Evolutionary conservation across 2,888 invertebrate genomes (phyloP).

Genomic region (Chloroclystis v-ata): DNA sequence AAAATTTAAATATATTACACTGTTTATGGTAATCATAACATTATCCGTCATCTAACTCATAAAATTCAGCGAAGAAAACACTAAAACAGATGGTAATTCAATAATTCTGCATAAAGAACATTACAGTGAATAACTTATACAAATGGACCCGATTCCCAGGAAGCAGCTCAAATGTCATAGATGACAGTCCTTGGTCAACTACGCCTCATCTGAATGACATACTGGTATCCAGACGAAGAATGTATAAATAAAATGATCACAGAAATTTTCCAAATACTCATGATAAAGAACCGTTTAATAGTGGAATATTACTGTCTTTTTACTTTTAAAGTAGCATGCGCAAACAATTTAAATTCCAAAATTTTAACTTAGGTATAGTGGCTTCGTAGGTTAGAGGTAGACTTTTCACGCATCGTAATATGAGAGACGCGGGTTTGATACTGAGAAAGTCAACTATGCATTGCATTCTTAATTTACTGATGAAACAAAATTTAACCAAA

Average conservation of each 20-base stretch:
- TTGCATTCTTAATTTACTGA: too few species aligned
- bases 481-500: too few species aligned
- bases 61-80: neutral
- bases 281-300: neutral
- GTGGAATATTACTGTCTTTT: neutral
- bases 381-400: too few species aligned
- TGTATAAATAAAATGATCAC: neutral
- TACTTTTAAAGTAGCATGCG: neutral
- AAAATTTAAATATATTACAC: neutral
- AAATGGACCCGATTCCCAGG: slow-evolving; percentile 33
- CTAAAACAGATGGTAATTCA: neutral
- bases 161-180: slow-evolving; percentile 40
- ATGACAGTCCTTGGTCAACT: slow-evolving; percentile 46
- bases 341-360: too few species aligned
- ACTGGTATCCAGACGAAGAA: slow-evolving; percentile 29
- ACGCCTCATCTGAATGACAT: slow-evolving; percentile 35
- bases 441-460: too few species aligned
- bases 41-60: neutral
- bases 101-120: neutral
- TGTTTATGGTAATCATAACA: neutral
- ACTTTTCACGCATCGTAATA: too few species aligned
- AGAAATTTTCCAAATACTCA: slow-evolving; percentile 1
- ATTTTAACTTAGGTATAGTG: too few species aligned
- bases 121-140: slow-evolving; percentile 17
- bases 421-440: too few species aligned